Evolutionary conservation across 2,113 vertebrate genomes (phyloP), one percentile per base, ranked within the genome.

Genomic region (Phrynosoma platyrhinos): DNA sequence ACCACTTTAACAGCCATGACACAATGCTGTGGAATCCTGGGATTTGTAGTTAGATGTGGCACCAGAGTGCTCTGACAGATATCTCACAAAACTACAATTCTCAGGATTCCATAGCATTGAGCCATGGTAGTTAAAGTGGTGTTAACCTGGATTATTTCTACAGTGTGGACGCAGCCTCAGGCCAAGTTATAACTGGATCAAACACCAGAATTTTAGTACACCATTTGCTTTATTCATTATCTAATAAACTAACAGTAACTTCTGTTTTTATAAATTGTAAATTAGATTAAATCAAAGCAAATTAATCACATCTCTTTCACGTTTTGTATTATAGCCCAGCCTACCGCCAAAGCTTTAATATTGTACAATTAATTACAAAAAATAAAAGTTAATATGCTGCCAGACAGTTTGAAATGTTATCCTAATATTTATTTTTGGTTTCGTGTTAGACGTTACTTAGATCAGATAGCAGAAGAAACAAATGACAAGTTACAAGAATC

Each of bases 401-500:
- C 71, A 62, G 3, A 10, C 89, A 55, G 74, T 53, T 87, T 87
- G 86, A 13, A 85, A 84, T 66, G 3, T 47, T 9, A 6, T 4
- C 87, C 62, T 79, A 6, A 0, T 85, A 18, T 78, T 55, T 71
- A 76, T 30, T 75, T n/a, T 89, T 79, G 1, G 52, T 84, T 71
- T 89, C 84, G 83, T 71, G 21, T 93, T 95, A 98, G 99, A 91
- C 96, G 90, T 66, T 99, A 99, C 91, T 95, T 99, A 95, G 96
- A 99, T 95, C 98, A 95, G 4, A 88, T 99, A 92, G 98, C 98
- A 21, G 99, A 99, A 96, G 98, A 99, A 90, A 96, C 99, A 92
- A 99, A 99, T 91, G 98, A 99, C 95, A 99, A 98, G 94, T 96
- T 99, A 42, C 99, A 99, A 92, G 98, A 98, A 95, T 97, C 98